Conservation (phyloP, 2,797 vertebrate genomes). For the Chiroxiphia lanceolata region DNA sequence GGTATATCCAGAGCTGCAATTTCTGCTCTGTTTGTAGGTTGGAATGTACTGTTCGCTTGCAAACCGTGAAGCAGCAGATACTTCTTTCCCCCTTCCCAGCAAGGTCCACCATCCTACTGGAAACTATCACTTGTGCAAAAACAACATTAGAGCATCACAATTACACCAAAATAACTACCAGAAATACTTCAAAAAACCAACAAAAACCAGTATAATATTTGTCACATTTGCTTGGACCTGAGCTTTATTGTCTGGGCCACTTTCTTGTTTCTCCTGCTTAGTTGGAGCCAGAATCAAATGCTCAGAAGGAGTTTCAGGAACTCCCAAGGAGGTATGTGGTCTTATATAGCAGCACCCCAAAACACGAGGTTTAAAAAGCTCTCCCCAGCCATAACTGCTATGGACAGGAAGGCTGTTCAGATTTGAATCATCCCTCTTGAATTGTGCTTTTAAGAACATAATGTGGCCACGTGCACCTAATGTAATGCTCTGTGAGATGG, state of each 20-base stretch:
- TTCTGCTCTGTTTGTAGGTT: background rate
- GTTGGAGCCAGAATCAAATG: background rate
- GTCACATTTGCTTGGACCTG: background rate
- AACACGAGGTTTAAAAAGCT: background rate
- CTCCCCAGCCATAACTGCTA: background rate
- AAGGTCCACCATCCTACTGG: background rate
- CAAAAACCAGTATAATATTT: background rate
- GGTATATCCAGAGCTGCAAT: background rate
- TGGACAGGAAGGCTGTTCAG: background rate
- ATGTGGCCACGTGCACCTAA: background rate
- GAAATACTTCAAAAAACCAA: background rate
- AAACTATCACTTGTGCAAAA: background rate
- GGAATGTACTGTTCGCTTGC: background rate
- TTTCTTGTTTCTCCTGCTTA: background rate
- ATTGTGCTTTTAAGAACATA: background rate
- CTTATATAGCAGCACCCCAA: background rate
- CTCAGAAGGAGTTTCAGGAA: background rate
- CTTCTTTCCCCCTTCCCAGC: background rate
- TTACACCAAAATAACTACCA: background rate
- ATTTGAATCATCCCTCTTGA: background rate
- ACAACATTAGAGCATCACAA: accelerated
- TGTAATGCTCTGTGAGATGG: background rate
- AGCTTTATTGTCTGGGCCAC: background rate
- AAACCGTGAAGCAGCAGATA: background rate
- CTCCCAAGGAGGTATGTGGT: background rate